Conservation (phyloP, 2,113 vertebrate species). For the Rutilus rutilus region DNA sequence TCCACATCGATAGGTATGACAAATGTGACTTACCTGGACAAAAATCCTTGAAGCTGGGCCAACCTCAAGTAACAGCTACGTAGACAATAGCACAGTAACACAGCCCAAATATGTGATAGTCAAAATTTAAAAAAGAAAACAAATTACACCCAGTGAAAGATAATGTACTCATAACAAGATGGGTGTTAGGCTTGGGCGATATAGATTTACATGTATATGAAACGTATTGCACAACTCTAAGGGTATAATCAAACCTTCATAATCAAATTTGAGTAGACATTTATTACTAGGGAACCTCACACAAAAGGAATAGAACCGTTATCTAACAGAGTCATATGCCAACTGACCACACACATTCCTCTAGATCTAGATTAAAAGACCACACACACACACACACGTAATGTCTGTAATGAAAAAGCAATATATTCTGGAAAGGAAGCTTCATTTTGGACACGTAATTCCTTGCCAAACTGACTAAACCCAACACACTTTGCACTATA, state of each 20-base stretch:
- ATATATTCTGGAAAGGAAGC: not conserved
- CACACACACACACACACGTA: not conserved
- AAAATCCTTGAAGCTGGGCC: conserved; percentile 1
- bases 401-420: not conserved
- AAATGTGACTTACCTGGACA: conserved; percentile 42
- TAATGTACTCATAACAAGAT: not conserved
- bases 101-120: not conserved
- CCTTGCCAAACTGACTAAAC: not conserved
- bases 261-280: not conserved
- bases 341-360: conserved; percentile 30
- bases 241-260: not conserved
- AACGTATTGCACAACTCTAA: not conserved
- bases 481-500: not conserved
- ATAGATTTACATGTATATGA: not conserved
- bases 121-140: not conserved
- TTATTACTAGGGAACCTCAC: not conserved
- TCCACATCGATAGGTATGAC: conserved; percentile 1
- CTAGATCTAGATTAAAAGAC: conserved; percentile 25
- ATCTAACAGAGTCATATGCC: conserved; percentile 4
- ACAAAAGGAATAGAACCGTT: not conserved
- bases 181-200: not conserved
- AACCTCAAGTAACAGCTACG: not conserved
- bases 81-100: not conserved
- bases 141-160: not conserved
- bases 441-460: not conserved